Base-by-base conservation (phyloP, 2,888 invertebrate genomes). In the Limnephilus lunatus region DNA sequence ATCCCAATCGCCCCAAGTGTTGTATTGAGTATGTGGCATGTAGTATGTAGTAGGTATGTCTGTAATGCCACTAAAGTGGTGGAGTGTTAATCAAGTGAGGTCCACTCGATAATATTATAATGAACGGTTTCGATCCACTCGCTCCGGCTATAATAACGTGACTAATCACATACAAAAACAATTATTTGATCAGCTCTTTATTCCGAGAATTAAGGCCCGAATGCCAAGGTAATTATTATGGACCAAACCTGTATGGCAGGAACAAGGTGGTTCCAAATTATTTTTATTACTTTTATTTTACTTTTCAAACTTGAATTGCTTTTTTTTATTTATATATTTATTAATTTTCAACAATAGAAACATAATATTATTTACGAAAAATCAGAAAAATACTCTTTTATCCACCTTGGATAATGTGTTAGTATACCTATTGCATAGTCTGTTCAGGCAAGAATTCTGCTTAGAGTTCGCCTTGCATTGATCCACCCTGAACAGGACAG, bases 141-240 rank as follows among this genome's bases (percentile, higher is more conserved):
- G 30, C 44, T 86, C 12, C 48, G 44, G 44, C 81, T 39, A 32
- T 90, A 35, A 90, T 90, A 85, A 85, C 85, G 90, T 90, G 82
- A 90, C 90, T 90, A 85, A 90, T 90, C 90, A 80, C 85, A 39
- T 90, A 90, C 90, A 85, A 90, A 90, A 90, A 90, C 90, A 90
- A 90, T 90, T 90, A 90, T 90, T 90, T 90, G 90, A 85, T 90
- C 85, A 90, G 30, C 90, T 85, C 80, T 90, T 90, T 85, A 90
- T 85, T 85, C 32, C 14, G 85, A 35, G 90, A 90, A 90, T 81
- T 81, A 89, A 81, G 81, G n/a, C 32, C 35, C 83, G 53, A 85
- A 83, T 83, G 53, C 82, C 90, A 83, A 31, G 44, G 82, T 90
- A 90, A 90, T 90, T 82, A 90, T 53, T 68, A 68, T 15, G 86